Conservation (phyloP, 2,113 vertebrate genomes). For the Phocoena sinus region DNA sequence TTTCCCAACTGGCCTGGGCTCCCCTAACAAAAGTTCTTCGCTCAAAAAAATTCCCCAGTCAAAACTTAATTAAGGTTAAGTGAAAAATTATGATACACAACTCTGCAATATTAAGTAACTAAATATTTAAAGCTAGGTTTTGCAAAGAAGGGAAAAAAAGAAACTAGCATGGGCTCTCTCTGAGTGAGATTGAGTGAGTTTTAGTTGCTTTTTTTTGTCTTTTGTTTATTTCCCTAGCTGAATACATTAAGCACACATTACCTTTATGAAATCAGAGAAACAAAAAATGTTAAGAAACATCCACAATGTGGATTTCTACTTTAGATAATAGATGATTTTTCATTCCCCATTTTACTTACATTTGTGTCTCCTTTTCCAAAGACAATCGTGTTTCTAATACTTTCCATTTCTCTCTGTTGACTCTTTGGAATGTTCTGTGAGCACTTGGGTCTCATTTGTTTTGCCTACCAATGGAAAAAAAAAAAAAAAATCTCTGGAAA, state of each 20-base stretch:
- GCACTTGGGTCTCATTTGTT: neutral
- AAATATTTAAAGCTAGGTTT: neutral
- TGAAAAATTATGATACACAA: neutral
- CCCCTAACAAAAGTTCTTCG: neutral
- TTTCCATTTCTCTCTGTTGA: constrained; percentile 44
- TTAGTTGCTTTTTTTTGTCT: neutral
- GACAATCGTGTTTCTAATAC: constrained; percentile 2
- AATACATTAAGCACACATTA: neutral
- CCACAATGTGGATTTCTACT: neutral
- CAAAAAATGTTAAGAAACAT: neutral
- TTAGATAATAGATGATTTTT: neutral
- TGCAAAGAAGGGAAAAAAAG: neutral
- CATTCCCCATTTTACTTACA: neutral
- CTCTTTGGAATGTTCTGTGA: constrained; percentile 1
- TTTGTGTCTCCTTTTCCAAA: constrained; percentile 25
- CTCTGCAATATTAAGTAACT: neutral
- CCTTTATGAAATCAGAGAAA: neutral
- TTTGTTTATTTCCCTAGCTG: neutral
- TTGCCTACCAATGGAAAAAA: neutral
- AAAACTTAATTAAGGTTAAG: neutral
- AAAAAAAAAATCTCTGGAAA: neutral
- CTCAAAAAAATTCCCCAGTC: neutral
- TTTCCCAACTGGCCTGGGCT: neutral
- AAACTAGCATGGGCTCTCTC: neutral
- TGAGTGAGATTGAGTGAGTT: neutral